Evolutionary conservation across 2,113 vertebrate genomes (phyloP).

Genomic region (Dendropsophus ebraccatus): DNA sequence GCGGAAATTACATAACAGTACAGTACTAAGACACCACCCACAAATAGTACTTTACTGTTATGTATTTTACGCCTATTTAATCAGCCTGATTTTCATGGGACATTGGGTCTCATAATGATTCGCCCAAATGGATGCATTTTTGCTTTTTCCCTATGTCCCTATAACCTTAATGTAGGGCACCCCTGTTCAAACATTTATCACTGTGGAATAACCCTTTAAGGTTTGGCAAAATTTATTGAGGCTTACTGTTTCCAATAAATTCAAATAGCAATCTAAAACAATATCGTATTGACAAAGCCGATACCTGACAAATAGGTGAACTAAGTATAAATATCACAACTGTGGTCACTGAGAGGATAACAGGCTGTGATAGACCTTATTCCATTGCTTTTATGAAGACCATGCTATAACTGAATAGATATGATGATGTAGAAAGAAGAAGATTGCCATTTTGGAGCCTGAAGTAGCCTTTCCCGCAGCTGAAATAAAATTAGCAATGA

Average conservation of each 20-base stretch:
- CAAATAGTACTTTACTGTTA: too few species aligned
- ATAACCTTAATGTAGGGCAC: neutral
- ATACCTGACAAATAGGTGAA: neutral
- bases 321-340: neutral
- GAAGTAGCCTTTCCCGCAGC: neutral
- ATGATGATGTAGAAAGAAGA: neutral
- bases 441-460: neutral
- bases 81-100: too few species aligned
- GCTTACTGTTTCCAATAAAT: neutral
- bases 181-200: neutral
- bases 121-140: too few species aligned
- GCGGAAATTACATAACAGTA: too few species aligned
- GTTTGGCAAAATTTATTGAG: neutral
- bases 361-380: neutral
- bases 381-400: neutral
- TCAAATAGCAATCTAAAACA: neutral
- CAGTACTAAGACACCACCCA: too few species aligned
- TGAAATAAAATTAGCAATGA: conserved; percentile 2
- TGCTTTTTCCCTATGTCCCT: too few species aligned
- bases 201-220: neutral
- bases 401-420: neutral
- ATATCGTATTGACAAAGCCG: neutral
- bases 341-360: neutral
- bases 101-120: too few species aligned
- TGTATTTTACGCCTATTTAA: too few species aligned